Evolutionary conservation across 2,797 vertebrate species (phyloP).

Genomic region (Geotrypetes seraphini): DNA sequence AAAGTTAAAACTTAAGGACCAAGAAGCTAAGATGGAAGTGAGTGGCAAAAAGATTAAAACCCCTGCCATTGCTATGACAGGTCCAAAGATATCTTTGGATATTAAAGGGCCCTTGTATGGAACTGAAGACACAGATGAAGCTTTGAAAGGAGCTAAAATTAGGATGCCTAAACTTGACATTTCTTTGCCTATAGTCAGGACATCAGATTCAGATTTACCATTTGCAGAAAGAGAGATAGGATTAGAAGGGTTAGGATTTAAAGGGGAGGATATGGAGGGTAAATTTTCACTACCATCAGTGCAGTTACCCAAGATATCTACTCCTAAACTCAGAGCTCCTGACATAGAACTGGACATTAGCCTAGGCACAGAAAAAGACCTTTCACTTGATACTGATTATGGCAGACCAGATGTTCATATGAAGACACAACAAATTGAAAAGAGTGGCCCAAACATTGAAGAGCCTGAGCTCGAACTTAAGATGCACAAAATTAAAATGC

Average conservation of each 20-base stretch:
- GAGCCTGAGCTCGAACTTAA: slow-evolving; percentile 33
- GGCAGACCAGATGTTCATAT: slow-evolving; percentile 18
- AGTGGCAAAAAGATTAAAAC: background rate
- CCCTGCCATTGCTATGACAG: background rate
- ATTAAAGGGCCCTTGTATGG: slow-evolving; percentile 8
- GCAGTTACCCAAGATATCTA: slow-evolving; percentile 28
- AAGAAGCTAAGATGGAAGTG: background rate
- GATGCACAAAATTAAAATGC: slow-evolving; percentile 13
- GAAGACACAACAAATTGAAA: slow-evolving; percentile 18
- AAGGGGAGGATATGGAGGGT: slow-evolving; percentile 19
- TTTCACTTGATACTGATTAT: slow-evolving; percentile 11
- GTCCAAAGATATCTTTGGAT: slow-evolving; percentile 2
- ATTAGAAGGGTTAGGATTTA: slow-evolving; percentile 5
- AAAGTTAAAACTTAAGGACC: background rate
- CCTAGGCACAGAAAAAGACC: slow-evolving; percentile 10
- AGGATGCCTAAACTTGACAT: slow-evolving; percentile 38
- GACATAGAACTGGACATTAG: slow-evolving; percentile 41
- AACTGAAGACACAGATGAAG: background rate
- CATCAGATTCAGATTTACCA: slow-evolving; percentile 12
- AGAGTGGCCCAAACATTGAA: slow-evolving; percentile 20
- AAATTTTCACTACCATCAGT: slow-evolving; percentile 33
- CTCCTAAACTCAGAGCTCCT: slow-evolving; percentile 17
- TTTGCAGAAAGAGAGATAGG: slow-evolving; percentile 15
- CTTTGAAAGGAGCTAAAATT: slow-evolving; percentile 16
- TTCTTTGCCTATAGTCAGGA: slow-evolving; percentile 32